These are phyloP conservation scores for Trichechus manatus DNA, from an alignment of 2,113 vertebrate genomes.

Conservation along the genomic window DNA sequence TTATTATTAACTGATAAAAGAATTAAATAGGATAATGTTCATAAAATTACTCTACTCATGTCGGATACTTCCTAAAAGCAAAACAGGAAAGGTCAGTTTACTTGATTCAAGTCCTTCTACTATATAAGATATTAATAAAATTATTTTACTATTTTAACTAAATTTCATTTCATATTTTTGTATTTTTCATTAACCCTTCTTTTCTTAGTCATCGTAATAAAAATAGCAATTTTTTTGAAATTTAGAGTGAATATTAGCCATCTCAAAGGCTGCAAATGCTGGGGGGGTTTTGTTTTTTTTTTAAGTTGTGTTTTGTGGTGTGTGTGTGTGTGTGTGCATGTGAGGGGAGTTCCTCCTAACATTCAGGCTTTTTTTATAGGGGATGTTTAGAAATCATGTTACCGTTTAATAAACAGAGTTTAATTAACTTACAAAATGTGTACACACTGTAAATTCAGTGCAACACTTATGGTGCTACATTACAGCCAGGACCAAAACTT, in stretches of 20 bases:
- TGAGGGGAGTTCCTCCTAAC: not conserved
- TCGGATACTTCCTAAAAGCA: not conserved
- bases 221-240: not conserved
- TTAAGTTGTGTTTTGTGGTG: no score
- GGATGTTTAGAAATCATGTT: not conserved
- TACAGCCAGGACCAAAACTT: not conserved
- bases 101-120: not conserved
- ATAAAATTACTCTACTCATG: not conserved
- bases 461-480: slow-evolving; percentile 14
- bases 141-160: not conserved
- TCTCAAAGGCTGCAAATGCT: not conserved
- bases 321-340: not conserved
- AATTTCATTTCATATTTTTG: not conserved
- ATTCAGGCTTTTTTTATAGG: not conserved
- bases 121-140: not conserved
- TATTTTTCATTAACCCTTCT: not conserved
- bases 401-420: not conserved
- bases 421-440: not conserved
- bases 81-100: not conserved
- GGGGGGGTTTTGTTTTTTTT: not conserved
- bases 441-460: not conserved
- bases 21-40: not conserved
- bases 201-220: not conserved
- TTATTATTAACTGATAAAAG: not conserved
- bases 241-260: not conserved